Conservation (phyloP, 1,140 invertebrate species). For the Holotrichia oblita region DNA sequence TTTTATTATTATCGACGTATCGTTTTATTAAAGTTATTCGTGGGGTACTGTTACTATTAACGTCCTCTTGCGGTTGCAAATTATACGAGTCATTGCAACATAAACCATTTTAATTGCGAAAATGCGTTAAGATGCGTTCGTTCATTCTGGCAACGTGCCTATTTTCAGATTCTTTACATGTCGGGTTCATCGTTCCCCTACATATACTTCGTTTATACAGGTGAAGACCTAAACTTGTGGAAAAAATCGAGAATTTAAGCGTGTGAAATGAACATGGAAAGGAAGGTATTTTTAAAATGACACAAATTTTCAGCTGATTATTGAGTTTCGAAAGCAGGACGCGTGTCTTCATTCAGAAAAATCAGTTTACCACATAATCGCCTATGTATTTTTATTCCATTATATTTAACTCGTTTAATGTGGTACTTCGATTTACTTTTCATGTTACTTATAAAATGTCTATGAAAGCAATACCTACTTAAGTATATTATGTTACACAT, state of each 20-base stretch:
- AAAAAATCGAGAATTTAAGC: background rate
- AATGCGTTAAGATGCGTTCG: background rate
- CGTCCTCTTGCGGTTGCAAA: background rate
- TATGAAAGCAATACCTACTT: too few species aligned
- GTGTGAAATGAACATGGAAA: background rate
- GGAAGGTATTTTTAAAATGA: background rate
- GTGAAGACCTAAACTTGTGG: conserved; percentile 1
- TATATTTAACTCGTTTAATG: too few species aligned
- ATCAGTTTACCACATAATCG: background rate
- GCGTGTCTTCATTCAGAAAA: conserved; percentile 11
- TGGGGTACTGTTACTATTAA: background rate
- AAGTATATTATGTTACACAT: too few species aligned
- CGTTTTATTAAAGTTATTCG: background rate
- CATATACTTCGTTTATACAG: background rate
- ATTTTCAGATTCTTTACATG: background rate
- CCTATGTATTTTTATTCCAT: background rate
- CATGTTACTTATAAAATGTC: too few species aligned
- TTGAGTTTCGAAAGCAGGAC: background rate
- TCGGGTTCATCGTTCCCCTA: background rate
- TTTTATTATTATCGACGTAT: background rate
- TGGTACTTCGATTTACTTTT: too few species aligned
- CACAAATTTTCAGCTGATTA: background rate
- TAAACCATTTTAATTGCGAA: conserved; percentile 1
- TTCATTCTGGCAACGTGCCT: background rate
- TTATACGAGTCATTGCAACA: background rate